Conservation (phyloP, 2,113 vertebrate species). For the Saguinus midas region DNA sequence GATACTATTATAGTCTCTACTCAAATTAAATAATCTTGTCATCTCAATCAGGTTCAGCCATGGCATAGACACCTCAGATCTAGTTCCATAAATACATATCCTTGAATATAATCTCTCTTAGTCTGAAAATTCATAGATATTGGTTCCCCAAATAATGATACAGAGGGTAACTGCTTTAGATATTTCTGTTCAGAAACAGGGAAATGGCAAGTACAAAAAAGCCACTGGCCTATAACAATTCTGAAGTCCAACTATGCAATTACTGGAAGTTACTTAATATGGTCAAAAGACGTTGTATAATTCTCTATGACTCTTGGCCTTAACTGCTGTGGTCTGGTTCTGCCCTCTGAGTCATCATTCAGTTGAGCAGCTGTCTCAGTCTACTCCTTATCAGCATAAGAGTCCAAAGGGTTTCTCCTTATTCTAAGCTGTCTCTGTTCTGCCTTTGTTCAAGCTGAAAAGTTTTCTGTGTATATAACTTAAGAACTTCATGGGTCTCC, state of each 20-base stretch:
- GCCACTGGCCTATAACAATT: neutral
- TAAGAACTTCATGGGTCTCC: neutral
- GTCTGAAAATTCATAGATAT: neutral
- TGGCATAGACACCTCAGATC: neutral
- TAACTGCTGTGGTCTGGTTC: neutral
- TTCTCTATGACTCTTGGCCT: neutral
- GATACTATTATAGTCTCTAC: neutral
- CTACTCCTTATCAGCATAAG: neutral
- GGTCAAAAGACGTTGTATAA: neutral
- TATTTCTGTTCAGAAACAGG: neutral
- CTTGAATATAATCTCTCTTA: neutral
- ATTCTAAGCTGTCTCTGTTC: neutral
- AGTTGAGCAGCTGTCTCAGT: neutral
- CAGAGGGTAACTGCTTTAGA: neutral
- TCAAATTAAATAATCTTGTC: neutral
- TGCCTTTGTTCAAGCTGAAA: neutral
- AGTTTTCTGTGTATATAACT: neutral
- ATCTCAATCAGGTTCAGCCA: neutral
- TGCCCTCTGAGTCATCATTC: neutral
- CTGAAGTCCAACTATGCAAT: neutral
- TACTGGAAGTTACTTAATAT: neutral
- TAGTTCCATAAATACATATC: neutral
- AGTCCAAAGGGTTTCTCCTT: neutral
- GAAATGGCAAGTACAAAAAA: neutral
- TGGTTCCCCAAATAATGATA: neutral